Evolutionary conservation across 2,888 invertebrate species (phyloP).

Genomic region (Drosophila acutilabella): DNA sequence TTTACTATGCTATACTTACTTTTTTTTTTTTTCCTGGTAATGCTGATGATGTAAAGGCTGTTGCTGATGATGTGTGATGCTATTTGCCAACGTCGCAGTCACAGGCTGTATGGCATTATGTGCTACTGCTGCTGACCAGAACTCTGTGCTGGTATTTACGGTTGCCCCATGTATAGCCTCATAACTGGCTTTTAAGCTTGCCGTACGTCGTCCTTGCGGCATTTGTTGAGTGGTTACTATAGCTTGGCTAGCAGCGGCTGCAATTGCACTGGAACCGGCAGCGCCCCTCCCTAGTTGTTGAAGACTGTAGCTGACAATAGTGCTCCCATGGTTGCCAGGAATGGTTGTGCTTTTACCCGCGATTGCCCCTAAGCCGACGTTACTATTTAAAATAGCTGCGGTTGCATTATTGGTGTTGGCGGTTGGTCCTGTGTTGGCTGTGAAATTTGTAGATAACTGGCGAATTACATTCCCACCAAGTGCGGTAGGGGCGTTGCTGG

Average conservation of each 20-base stretch:
- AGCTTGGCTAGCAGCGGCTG: conserved; percentile 97
- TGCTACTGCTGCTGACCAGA: conserved; percentile 88
- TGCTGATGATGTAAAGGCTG: conserved; percentile 68
- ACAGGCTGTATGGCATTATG: conserved; percentile 88
- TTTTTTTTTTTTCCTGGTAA: conserved; percentile 78
- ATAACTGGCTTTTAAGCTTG: conserved; percentile 97
- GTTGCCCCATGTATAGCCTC: conserved; percentile 93
- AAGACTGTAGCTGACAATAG: conserved; percentile 88
- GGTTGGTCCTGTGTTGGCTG: conserved; percentile 38
- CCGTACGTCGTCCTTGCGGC: conserved; percentile 97
- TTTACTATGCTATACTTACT: conserved; percentile 47
- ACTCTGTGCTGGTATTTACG: conserved; percentile 88
- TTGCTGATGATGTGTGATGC: conserved; percentile 76
- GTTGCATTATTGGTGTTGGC: conserved; percentile 13
- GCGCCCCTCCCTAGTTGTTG: conserved; percentile 91
- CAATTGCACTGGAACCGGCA: conserved; percentile 93
- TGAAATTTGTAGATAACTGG: conserved; percentile 57
- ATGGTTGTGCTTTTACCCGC: conserved; percentile 4
- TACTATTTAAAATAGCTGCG: conserved; percentile 20
- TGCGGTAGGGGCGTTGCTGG: conserved; percentile 6
- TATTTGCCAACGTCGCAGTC: conserved; percentile 86
- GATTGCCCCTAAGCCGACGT: conserved; percentile 18
- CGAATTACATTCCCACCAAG: conserved; percentile 49
- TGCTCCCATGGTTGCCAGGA: conserved; percentile 23
- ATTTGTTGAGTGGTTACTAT: conserved; percentile 98